Conservation (phyloP, 2,113 vertebrate genomes). For the Leptosomus discolor region DNA sequence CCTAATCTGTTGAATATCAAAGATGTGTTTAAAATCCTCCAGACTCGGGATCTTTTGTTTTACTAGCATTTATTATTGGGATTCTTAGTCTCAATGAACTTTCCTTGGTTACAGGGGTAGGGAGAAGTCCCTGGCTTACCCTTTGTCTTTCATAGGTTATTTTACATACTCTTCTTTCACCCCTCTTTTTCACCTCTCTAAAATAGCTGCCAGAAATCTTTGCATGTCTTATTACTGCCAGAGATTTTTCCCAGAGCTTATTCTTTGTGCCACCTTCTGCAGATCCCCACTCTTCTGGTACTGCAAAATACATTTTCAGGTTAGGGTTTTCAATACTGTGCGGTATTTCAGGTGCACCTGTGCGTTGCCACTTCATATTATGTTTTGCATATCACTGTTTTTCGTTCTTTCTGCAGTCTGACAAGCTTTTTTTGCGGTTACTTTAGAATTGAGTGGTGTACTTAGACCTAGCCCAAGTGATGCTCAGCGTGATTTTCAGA, state of each 20-base stretch:
- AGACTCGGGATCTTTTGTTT: not conserved
- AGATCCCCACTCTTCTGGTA: not conserved
- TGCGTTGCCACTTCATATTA: not conserved
- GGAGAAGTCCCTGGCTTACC: not conserved
- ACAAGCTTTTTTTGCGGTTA: not conserved
- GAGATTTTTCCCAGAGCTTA: not conserved
- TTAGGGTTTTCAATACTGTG: not conserved
- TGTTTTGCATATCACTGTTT: not conserved
- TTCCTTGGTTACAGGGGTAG: not conserved
- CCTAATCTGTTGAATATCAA: not conserved
- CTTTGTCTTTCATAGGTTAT: not conserved
- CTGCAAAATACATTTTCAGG: not conserved
- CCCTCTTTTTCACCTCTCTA: not conserved
- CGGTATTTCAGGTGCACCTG: not conserved
- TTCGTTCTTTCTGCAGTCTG: not conserved
- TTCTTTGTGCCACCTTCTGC: not conserved
- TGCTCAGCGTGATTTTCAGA: not conserved
- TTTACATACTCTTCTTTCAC: not conserved
- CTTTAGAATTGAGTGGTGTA: accelerated
- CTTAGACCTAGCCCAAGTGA: not conserved
- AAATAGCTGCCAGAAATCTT: not conserved
- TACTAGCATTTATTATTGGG: not conserved
- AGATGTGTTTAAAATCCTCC: not conserved
- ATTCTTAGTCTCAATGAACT: not conserved
- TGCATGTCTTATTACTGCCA: not conserved